These are phyloP conservation scores for Empidonax traillii DNA, from an alignment of 2,113 vertebrate species.

Conservation along the genomic window DNA sequence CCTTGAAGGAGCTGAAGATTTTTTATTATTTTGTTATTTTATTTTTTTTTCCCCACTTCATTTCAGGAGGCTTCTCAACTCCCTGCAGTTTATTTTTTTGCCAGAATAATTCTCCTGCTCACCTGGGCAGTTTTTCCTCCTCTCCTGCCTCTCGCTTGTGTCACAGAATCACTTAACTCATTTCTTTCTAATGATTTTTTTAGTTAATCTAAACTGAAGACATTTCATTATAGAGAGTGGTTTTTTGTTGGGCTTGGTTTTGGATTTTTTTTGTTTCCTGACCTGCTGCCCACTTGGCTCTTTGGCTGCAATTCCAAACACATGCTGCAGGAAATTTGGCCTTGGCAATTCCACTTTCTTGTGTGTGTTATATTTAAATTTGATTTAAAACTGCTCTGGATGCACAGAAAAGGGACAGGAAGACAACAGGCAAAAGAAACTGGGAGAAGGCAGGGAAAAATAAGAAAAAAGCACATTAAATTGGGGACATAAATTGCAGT, in stretches of 20 bases:
- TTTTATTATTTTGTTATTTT: background rate
- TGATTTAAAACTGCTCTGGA: background rate
- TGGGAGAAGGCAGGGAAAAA: background rate
- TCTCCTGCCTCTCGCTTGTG: background rate
- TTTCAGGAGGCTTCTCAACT: slow-evolving; percentile 37
- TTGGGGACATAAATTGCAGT: background rate
- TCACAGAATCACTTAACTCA: background rate
- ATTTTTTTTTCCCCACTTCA: background rate
- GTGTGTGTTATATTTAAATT: background rate
- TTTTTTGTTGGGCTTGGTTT: background rate
- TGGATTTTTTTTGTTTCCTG: background rate
- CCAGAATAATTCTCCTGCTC: slow-evolving; percentile 40
- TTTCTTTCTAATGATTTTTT: background rate
- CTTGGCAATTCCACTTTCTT: background rate
- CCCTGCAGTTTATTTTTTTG: slow-evolving; percentile 10
- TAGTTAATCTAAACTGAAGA: background rate
- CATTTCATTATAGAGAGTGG: background rate
- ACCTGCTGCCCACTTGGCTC: background rate
- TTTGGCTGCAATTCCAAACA: background rate
- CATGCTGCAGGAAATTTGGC: background rate
- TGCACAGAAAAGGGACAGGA: background rate
- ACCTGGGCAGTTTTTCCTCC: background rate
- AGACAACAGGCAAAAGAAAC: background rate
- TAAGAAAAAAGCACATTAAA: background rate
- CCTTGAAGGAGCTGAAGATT: background rate